Conservation (phyloP, 53 echinoderm and acorn worm genomes). For the Echinarachnius parma region DNA sequence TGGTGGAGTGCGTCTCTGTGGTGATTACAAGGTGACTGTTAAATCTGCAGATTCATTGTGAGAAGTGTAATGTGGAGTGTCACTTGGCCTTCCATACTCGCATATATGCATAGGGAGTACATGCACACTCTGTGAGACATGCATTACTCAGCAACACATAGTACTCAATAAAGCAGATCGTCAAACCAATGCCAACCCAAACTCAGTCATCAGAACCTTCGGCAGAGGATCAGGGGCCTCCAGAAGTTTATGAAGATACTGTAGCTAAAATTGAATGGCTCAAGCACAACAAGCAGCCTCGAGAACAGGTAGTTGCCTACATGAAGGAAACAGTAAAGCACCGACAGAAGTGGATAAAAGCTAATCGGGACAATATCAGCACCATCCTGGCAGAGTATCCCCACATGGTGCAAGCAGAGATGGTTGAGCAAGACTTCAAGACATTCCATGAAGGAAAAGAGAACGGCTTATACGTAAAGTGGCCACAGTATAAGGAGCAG, state of each 20-base stretch:
- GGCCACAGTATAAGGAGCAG: no score
- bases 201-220: conserved; percentile 5
- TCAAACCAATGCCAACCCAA: conserved; percentile 15
- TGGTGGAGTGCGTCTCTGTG: no score
- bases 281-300: conserved; percentile 17
- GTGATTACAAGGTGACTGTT: no score
- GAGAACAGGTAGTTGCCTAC: conserved; percentile 13
- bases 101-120: no score
- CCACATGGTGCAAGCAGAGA: conserved; percentile 6
- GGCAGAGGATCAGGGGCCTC: conserved; percentile 16
- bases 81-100: no score
- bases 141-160: no score
- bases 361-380: conserved; percentile 23
- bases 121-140: no score
- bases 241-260: conserved; percentile 23
- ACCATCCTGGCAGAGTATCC: conserved; percentile 16
- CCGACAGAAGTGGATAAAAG: conserved; percentile 12
- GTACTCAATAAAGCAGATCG: conserved; percentile 15
- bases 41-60: no score
- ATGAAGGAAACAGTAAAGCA: conserved; percentile 16
- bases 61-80: no score
- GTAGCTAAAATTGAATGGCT: conserved; percentile 17
- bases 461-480: no score
- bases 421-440: no score
- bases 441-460: no score